Base-by-base conservation (phyloP, 1,140 invertebrate genomes). In the Globodera ellingtonae region DNA sequence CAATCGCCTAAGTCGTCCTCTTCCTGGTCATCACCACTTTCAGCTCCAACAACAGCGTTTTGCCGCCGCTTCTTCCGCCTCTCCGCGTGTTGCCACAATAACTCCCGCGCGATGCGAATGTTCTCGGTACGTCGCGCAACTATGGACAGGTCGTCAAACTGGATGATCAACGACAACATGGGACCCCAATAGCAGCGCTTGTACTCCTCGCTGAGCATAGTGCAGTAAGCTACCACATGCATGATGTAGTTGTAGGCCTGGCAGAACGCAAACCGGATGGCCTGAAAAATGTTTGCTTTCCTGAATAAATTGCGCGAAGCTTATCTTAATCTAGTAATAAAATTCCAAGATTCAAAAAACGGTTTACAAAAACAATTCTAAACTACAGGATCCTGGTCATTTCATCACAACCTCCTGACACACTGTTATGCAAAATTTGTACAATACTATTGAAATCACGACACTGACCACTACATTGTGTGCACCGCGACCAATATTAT, bases 401-500 rank as follows among this genome's bases (percentile, higher is more conserved):
- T 35, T 35, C 35, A 35, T 35, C 35, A 35, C 35, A 35, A 35
- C 35, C 3, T 3, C 35, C 3, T 3, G 35, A 2, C 35, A 35
- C 35, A 35, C 35, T 35, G 35, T 35, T 35, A 35, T 35, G 35
- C 35, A 35, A 35, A 35, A 35, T 35, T 35, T 35, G 35, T 35
- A 35, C 35, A 35, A 35, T 35, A 35, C 35, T 35, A 35, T 35
- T 35, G 35, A 65, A 65, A 65, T 15, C 2, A 3, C 18, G 6
- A 15, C 5, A 76, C 65, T 46, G 21, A 77, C 75, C 66, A 83
- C 24, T 18, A 85, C 77, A 18, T 80, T 82, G 75, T 84, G 74
- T 6, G 79, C 72, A 18, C 80, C 72, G n/a, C 71, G 18, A n/a
- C 85, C 84, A 35, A 85, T n/a, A 59, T 85, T 80, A 56, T 85